Conservation (phyloP, 2,888 invertebrate genomes). For the Pelosia muscerda region DNA sequence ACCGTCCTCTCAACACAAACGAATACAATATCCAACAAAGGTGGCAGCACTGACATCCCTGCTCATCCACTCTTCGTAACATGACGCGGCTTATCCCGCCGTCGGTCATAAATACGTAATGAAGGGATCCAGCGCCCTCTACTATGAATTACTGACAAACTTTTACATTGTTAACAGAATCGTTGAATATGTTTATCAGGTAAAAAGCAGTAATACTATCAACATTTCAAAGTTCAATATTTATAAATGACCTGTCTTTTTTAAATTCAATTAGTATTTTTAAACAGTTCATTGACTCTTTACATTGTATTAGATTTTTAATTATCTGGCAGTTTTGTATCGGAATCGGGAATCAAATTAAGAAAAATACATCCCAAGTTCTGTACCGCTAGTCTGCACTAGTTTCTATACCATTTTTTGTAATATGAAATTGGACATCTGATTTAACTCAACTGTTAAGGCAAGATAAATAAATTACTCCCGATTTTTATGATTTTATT, state of each 20-base stretch:
- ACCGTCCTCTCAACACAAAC: constrained; percentile 26
- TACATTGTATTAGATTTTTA: no score
- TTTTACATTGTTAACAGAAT: constrained; percentile 31
- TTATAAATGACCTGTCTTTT: no score
- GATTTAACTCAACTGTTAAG: background rate
- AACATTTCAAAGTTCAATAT: background rate
- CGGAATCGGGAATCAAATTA: no score
- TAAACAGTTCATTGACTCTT: no score
- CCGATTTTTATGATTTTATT: constrained; percentile 13
- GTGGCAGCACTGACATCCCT: constrained; percentile 44
- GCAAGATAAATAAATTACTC: constrained; percentile 8
- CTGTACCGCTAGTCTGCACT: no score
- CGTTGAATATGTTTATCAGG: constrained; percentile 15
- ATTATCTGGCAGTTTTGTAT: no score
- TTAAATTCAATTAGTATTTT: no score
- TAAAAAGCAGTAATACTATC: background rate
- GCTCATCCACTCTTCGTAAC: constrained; percentile 49
- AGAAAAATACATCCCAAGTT: no score
- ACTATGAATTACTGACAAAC: constrained; percentile 43
- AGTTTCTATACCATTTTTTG: background rate
- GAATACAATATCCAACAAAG: constrained; percentile 39
- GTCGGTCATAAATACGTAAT: constrained; percentile 67
- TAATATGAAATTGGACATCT: background rate
- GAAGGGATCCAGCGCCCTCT: constrained; percentile 57
- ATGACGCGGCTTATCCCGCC: constrained; percentile 59